Base-by-base conservation (phyloP, 1,140 invertebrate genomes). In the Drosophila kanapiae region DNA sequence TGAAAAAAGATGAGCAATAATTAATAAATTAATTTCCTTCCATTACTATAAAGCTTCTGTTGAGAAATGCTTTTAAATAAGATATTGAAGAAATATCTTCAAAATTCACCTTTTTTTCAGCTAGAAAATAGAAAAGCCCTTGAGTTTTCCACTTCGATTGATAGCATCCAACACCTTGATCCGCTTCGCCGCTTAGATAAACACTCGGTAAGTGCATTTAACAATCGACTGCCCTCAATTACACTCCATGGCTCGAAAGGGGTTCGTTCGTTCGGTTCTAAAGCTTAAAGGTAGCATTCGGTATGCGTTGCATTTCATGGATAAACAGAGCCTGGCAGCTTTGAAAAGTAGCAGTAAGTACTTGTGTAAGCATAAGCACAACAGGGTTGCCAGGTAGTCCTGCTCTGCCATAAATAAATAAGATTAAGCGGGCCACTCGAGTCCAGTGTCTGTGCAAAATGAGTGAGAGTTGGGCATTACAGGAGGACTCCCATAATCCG, bases 351-450 rank as follows among this genome's bases (percentile, higher is more conserved):
- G 61, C 68, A 56, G 69, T 49, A 56, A 75, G 79, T 60, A 69
- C 82, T 82, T 86, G 64, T 82, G 78, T 64, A 63, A 67, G 61
- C 67, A 70, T 60, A 64, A 77, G 81, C 61, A 75, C 60, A 38
- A 40, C 37, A 75, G 37, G 53, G 23, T 35, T 59, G 51, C 67
- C 51, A 80, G 67, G 72, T 64, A 60, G 57, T 47, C 49, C 61
- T 47, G 43, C 29, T 31, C 47, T 60, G 59, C 69, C 70, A 87
- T 87, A 87, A 88, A 88, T 88, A 88, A 88, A 90, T 88, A 88
- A 88, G 85, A 88, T 88, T 90, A 88, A 88, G 84, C 81, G 62
- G 67, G 29, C 53, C 59, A 75, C 84, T 90, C 76, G 42, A 82
- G 68, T 86, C 53, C 53, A 59, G 64, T 78, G 70, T 71, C 63